Conservation (phyloP, 2,113 vertebrate genomes). For the Seriola aureovittata region DNA sequence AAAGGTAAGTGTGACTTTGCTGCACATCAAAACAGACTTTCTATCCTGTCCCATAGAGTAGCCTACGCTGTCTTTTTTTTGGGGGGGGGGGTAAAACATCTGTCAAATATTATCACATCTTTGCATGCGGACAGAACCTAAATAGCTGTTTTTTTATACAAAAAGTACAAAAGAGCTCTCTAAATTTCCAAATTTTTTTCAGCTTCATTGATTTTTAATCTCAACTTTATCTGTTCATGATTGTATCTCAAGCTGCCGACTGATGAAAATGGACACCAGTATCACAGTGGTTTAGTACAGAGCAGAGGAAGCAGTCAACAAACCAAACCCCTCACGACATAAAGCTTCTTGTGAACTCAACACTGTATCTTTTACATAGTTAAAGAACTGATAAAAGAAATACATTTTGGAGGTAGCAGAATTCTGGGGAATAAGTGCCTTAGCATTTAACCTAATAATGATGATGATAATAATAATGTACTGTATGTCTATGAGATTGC, state of each 20-base stretch:
- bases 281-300: slow-evolving; percentile 42
- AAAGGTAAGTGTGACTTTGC: slow-evolving; percentile 80
- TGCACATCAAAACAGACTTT: not conserved
- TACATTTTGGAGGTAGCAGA: not conserved
- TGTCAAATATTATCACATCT: accelerated
- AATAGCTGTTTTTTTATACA: not conserved
- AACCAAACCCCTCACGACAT: slow-evolving; percentile 86
- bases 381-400: not conserved
- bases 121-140: not conserved
- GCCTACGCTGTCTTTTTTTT: too few relatives aligned
- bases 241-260: slow-evolving; percentile 47
- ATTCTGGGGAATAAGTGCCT: not conserved
- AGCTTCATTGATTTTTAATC: not conserved
- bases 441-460: not conserved
- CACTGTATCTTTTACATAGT: not conserved
- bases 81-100: not conserved
- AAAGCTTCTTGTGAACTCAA: slow-evolving; percentile 45
- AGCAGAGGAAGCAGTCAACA: slow-evolving; percentile 70
- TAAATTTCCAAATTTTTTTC: not conserved
- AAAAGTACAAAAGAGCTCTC: not conserved
- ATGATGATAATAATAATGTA: not conserved
- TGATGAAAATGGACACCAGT: slow-evolving; percentile 67
- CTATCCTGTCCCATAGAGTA: not conserved
- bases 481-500: not conserved
- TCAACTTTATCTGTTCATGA: slow-evolving; percentile 1